Evolutionary conservation across 2,888 invertebrate genomes (phyloP), one percentile per base, ranked within the genome.

Genomic region (Polydrusus pterygomalis): DNA sequence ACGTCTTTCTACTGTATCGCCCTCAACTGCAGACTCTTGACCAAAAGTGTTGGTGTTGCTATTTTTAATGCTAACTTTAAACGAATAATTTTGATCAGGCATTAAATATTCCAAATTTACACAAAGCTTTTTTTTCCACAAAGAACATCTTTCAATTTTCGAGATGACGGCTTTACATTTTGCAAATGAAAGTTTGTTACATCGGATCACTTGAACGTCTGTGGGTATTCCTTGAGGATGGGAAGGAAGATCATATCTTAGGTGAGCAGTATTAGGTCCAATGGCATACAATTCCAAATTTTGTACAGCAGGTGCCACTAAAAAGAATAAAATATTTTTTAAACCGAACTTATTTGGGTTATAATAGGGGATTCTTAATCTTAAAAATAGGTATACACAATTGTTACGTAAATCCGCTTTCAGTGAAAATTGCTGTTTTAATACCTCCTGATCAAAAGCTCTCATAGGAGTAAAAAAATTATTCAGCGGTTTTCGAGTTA

Each of bases 231-330:
- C 87, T 34, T 77, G 75, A 18, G 81, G 63, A 62, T 79, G 78
- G 17, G 75, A 70, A 3, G 87, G 85, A 56, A 87, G 77, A 64
- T 85, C 83, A 79, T 83, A 87, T 25, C 87, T 80, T 34, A 87
- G 72, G 13, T 81, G 82, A 6, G 85, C 84, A 0, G 81, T 81
- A 40, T 82, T 78, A 45, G 78, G 67, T 62, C 83, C 84, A 5
- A 83, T 83, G n/a, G 86, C 81, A 75, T 86, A 87, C 11, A 85
- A 70, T 82, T 87, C 86, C 20, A 86, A 75, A 75, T 85, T 84
- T 75, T 79, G 72, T 1, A 85, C 82, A 20, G 80, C 54, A 25
- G 83, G 80, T 10, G 86, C 85, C 70, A 84, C 86, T 86, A 68
- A 71, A 85, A 47, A 30, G 47, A 10, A 63, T 63, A 60, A 18